Conservation (phyloP, 2,888 invertebrate species). For the Thymelicus lineola region DNA sequence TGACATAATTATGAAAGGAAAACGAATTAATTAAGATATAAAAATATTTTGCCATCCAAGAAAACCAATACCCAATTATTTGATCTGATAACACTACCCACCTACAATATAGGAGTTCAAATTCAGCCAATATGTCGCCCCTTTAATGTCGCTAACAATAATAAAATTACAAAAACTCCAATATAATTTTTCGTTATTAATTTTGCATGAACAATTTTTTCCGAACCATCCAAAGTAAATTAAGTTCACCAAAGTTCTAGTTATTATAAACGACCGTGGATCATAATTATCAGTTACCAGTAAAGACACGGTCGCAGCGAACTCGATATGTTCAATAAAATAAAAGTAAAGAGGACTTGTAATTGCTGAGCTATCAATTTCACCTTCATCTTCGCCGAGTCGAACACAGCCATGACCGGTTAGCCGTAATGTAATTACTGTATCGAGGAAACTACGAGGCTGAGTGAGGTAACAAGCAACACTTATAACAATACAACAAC, state of each 20-base stretch:
- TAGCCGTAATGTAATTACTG: conserved; percentile 26
- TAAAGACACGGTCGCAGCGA: not conserved
- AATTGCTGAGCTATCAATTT: conserved; percentile 28
- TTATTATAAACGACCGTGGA: conserved; percentile 25
- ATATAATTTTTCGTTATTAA: too few species aligned
- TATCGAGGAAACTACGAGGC: conserved; percentile 10
- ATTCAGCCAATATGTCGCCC: too few species aligned
- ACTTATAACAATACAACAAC: conserved; percentile 11
- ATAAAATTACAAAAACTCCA: too few species aligned
- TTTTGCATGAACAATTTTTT: not conserved
- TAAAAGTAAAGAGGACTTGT: conserved; percentile 16
- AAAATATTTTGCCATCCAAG: too few species aligned
- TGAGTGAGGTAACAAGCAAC: not conserved
- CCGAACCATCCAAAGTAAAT: not conserved
- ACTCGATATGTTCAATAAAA: conserved; percentile 9
- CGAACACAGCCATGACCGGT: conserved; percentile 24
- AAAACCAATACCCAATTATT: too few species aligned
- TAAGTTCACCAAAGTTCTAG: not conserved
- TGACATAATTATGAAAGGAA: too few species aligned
- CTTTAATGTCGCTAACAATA: too few species aligned
- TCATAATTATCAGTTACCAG: conserved; percentile 12
- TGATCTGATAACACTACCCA: too few species aligned
- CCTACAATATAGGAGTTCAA: too few species aligned
- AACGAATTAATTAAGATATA: too few species aligned
- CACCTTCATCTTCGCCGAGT: conserved; percentile 28